Evolutionary conservation across 2,888 invertebrate genomes (phyloP), one percentile per base, ranked within the genome.

Genomic region (Andrena praecox): DNA sequence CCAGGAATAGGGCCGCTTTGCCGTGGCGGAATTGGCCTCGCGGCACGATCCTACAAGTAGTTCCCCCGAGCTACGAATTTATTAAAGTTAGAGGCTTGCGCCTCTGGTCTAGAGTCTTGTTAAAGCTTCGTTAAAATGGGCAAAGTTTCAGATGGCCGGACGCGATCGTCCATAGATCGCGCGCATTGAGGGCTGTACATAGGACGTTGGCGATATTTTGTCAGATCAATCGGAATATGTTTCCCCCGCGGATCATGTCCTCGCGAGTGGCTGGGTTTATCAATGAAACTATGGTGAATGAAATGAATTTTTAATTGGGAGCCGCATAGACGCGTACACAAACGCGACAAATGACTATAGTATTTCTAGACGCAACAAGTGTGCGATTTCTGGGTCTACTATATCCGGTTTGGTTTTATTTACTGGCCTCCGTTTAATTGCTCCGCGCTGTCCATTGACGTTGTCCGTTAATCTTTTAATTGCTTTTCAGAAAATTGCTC

Each of bases 311-410:
- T 88, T 88, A 88, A 88, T 88, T 88, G 81, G 59, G 70, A 63
- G 75, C 76, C 68, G 67, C 77, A 78, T 75, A 84, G 84, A 50
- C 72, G 71, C 77, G 77, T 77, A 74, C 59, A 75, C 74, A 73
- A 69, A 83, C 77, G 83, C 88, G 80, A 85, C 75, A 87, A 89
- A 85, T 80, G 85, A 82, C 85, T 86, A 82, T 85, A 85, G 88
- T 80, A 84, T 87, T 89, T 83, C 80, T 69, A 86, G 87, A 87
- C 71, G 88, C 89, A 89, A 89, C 88, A 89, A 89, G 88, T 89
- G 89, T 87, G 89, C 80, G 85, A 85, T 89, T 89, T 89, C 88
- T 87, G 87, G 82, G 82, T 87, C 89, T 86, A 86, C 86, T 89
- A 87, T 87, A 82, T 86, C 83, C 87, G 82, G 67, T 85, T 87